Conservation (phyloP, 2,888 invertebrate species). For the Oscheius onirici region DNA sequence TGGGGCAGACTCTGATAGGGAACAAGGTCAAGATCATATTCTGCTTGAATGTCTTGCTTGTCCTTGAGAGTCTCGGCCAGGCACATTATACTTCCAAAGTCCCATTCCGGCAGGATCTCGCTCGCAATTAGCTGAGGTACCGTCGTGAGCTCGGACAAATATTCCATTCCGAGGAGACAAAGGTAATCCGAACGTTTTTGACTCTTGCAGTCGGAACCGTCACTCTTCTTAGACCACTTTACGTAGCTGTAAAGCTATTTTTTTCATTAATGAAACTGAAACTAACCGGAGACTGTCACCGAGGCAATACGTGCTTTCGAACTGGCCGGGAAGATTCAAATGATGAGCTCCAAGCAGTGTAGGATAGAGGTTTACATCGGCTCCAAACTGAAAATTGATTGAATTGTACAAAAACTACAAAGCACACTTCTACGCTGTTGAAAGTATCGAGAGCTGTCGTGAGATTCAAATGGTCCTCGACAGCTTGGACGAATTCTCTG, state of each 20-base stretch:
- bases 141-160: neutral
- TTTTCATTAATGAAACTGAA: neutral
- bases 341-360: neutral
- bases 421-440: neutral
- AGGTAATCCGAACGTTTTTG: neutral
- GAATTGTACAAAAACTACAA: no score
- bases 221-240: no score
- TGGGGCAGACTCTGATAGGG: neutral
- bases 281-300: neutral
- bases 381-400: neutral
- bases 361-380: neutral
- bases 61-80: neutral
- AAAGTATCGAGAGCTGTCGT: neutral
- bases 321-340: conserved; percentile 13
- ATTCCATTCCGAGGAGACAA: conserved; percentile 10
- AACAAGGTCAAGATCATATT: neutral
- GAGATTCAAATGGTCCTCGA: neutral
- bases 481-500: neutral
- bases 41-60: neutral
- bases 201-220: neutral
- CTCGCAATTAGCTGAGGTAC: neutral
- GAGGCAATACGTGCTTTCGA: neutral
- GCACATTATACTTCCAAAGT: conserved; percentile 1
- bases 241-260: neutral
- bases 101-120: conserved; percentile 4